These are phyloP conservation scores for Pseudolaguvia tuberculata DNA, from an alignment of 2,113 vertebrate genomes.

Conservation along the genomic window DNA sequence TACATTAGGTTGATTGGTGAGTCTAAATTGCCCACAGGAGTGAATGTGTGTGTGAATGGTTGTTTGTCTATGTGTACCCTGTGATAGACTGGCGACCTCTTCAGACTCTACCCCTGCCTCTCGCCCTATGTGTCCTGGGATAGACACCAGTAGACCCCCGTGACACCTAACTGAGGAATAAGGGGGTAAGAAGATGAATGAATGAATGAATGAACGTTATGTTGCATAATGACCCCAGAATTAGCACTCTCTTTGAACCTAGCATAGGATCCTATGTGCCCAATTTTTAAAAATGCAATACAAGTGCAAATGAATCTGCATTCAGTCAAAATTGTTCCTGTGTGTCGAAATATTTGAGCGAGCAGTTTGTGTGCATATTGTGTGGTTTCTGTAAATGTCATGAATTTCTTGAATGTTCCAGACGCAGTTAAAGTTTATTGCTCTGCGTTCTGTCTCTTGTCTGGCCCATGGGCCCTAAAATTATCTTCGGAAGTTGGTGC, in stretches of 20 bases:
- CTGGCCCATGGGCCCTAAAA: constrained; percentile 29
- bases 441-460: constrained; percentile 41
- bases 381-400: constrained; percentile 18
- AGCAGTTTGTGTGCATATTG: constrained; percentile 13
- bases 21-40: too few species aligned
- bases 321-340: constrained; percentile 1
- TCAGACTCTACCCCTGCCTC: too few species aligned
- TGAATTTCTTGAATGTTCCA: constrained; percentile 32
- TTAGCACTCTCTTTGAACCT: background rate
- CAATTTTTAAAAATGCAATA: background rate
- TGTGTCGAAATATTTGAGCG: constrained; percentile 6
- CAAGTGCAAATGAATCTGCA: background rate
- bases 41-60: too few species aligned
- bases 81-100: too few species aligned
- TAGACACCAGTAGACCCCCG: too few species aligned
- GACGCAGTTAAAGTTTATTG: constrained; percentile 36
- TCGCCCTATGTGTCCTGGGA: too few species aligned
- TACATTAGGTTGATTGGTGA: too few species aligned
- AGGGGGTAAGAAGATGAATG: too few species aligned
- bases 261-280: background rate
- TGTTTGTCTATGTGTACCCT: too few species aligned
- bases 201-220: too few species aligned
- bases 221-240: constrained; percentile 4
- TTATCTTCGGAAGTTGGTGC: constrained; percentile 39
- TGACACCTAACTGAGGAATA: too few species aligned